These are phyloP conservation scores for Corythornis cristatus DNA, from an alignment of 2,113 vertebrate genomes.

Conservation along the genomic window DNA sequence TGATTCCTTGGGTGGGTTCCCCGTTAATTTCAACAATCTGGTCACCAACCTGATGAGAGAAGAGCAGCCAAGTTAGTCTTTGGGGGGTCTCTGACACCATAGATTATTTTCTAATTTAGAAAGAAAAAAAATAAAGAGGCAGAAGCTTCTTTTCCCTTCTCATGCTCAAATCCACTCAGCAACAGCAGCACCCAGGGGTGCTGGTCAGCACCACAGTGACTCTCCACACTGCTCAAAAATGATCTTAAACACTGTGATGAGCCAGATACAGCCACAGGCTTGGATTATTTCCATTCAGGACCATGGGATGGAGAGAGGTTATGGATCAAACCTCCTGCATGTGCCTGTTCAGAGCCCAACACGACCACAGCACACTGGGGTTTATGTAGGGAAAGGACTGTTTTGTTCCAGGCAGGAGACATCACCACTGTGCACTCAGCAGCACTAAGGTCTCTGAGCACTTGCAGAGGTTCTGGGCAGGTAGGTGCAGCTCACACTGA, in stretches of 20 bases:
- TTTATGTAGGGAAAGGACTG: not conserved
- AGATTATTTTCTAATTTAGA: not conserved
- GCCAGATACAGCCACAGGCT: not conserved
- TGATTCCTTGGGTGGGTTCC: slow-evolving; percentile 96
- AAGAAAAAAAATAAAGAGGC: not conserved
- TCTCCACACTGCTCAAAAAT: not conserved
- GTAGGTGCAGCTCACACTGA: fast-evolving
- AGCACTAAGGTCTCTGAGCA: not conserved
- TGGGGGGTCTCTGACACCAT: not conserved
- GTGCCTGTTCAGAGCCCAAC: not conserved
- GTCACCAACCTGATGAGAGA: slow-evolving; percentile 88
- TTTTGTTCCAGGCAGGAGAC: not conserved
- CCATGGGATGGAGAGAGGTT: fast-evolving
- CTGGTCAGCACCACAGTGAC: fast-evolving
- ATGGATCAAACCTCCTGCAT: not conserved
- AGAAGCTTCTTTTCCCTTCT: not conserved
- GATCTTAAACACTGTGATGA: not conserved
- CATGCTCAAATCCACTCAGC: not conserved
- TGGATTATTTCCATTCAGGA: not conserved
- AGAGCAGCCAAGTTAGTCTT: not conserved
- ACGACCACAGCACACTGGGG: fast-evolving
- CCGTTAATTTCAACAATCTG: slow-evolving; percentile 99
- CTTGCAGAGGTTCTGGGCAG: not conserved
- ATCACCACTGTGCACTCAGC: not conserved
- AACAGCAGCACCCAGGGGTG: fast-evolving